Conservation (phyloP, 2,797 vertebrate genomes). For the Buphagus erythrorhynchus region DNA sequence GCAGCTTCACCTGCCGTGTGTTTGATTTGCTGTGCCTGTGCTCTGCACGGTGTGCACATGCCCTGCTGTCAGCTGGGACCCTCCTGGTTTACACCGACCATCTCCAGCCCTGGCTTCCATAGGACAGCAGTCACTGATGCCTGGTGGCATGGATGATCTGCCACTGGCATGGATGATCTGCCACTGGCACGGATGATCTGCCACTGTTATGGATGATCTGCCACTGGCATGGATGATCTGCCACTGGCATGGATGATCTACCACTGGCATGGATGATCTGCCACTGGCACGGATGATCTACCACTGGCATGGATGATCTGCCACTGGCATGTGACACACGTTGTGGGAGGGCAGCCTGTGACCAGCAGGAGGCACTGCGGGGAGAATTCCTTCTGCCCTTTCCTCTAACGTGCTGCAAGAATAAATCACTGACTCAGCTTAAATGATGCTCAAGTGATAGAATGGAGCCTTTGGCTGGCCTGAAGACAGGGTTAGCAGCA, state of each 20-base stretch:
- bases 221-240: neutral
- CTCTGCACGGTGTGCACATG: accelerated
- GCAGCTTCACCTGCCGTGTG: neutral
- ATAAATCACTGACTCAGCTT: conserved; percentile 1
- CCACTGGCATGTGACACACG: neutral
- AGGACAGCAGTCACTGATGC: neutral
- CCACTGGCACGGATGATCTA: too few species aligned
- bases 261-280: neutral
- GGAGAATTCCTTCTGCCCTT: conserved; percentile 5
- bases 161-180: neutral
- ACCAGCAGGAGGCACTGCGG: neutral
- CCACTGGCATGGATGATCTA: neutral
- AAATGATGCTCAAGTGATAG: neutral
- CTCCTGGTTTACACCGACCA: accelerated
- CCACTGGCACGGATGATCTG: too few species aligned
- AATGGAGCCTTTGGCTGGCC: neutral
- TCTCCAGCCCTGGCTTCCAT: neutral
- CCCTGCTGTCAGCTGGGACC: neutral
- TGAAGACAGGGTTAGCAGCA: neutral
- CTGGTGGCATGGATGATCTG: neutral
- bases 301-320: neutral
- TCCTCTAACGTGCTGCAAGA: neutral
- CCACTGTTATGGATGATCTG: too few species aligned
- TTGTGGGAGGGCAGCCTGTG: conserved; percentile 2
- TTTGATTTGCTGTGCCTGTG: neutral